Base-by-base conservation (phyloP, 2,888 invertebrate genomes). In the Spatulosminthurus flaviceps region DNA sequence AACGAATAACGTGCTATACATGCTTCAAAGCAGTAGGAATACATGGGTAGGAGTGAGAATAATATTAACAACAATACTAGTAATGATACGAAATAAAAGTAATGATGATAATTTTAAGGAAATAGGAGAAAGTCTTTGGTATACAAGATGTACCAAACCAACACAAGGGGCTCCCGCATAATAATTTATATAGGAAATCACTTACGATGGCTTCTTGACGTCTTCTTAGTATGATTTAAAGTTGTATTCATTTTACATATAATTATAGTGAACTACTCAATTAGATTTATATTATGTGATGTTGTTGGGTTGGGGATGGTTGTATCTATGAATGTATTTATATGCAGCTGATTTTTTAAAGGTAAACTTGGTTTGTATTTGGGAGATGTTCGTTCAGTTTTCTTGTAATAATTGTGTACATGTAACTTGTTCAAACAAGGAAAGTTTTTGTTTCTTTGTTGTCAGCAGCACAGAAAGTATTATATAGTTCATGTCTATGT, bases 131-230 rank as follows among this genome's bases (percentile, higher is more conserved):
- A 64, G 75, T 75, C 75, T 75, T 75, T 75, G 75, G 75, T 75
- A 75, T 75, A 75, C 75, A 75, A 75, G 75, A 64, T 75, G 75
- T 75, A 75, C 75, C 75, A 64, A 64, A 75, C 75, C 75, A 75
- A 64, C 41, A 60, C 24, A 73, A 73, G 51, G 43, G 60, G 29
- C 73, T 51, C 43, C 73, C 73, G 43, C 60, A 28, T 51, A 19
- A 51, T 51, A 19, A 51, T 51, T 51, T 51, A 51, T 41, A 41
- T 51, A 73, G 73, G 73, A 73, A 60, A 24, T 60, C 60, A 21
- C 60, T 19, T 64, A 13, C n/a, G 64, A 75, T 75, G 75, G 75
- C 75, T 75, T 75, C 41, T 72, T 73, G 22, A 66, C 41, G 41
- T 75, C 34, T 64, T 75, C 34, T 21, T 22, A 75, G 22, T 75